A percentile compares a stretch with the other conserved stretches of the same genome.
phyloP scores from a whole-genome alignment of 2,113 vertebrate genomes.

The Oxygymnocypris stewartii region DNA sequence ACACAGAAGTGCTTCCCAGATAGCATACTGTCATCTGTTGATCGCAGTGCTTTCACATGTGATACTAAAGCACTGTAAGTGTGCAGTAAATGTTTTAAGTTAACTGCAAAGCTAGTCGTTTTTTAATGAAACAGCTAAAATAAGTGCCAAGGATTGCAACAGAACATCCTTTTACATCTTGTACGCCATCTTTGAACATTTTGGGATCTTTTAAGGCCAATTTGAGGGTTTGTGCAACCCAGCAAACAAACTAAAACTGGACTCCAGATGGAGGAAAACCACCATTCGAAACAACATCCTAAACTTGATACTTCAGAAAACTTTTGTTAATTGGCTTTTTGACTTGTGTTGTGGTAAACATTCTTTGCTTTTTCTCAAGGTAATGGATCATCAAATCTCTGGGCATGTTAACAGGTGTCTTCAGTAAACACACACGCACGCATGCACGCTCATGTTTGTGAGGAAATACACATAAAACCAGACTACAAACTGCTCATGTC shows the following conservation, averaged over 20 bases:
- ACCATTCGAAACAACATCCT: neutral
- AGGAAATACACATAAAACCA: neutral
- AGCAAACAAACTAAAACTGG: neutral
- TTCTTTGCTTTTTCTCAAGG: neutral
- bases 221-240: constrained; percentile 7
- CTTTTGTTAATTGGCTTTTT: neutral
- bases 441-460: neutral
- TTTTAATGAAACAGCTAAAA: neutral
- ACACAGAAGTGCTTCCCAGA: neutral
- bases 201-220: neutral
- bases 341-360: neutral
- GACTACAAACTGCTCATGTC: neutral
- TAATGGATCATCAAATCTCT: neutral
- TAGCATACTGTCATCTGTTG: neutral
- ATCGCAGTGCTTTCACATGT: neutral
- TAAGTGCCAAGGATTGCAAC: neutral
- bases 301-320: neutral
- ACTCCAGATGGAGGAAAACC: neutral
- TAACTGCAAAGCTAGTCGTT: neutral
- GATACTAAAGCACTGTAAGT: neutral
- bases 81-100: neutral
- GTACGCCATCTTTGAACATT: neutral
- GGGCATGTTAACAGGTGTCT: neutral
- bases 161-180: too few species aligned
- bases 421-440: neutral